A percentile compares a stretch with the other conserved stretches of the same genome.
phyloP scores from a whole-genome alignment of 1,140 invertebrate species.

The Zaprionus capensis region DNA sequence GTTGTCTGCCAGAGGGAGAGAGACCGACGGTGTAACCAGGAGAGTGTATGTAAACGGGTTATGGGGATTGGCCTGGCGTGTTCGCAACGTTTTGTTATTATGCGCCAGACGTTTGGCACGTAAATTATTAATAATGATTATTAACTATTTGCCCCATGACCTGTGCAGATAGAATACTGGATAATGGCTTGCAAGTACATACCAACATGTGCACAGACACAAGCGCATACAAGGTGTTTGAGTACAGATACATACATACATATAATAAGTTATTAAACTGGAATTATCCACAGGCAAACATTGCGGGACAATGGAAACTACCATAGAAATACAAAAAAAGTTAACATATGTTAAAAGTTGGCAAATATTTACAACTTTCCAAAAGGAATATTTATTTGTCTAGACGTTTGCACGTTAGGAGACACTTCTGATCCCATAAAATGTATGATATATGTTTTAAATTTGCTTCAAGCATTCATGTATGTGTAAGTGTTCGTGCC shows the following conservation, averaged over 20 bases:
- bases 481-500: no score
- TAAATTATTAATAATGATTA: conserved; percentile 69
- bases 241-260: conserved; percentile 38
- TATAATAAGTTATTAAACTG: not conserved
- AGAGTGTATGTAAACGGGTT: not conserved
- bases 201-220: conserved; percentile 2
- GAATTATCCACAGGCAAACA: not conserved
- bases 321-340: not conserved
- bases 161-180: conserved; percentile 15
- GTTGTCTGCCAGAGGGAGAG: conserved; percentile 5
- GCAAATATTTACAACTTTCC: no score
- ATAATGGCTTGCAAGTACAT: conserved; percentile 30
- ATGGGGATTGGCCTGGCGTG: conserved; percentile 21
- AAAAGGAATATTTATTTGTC: no score
- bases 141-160: conserved; percentile 52
- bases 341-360: not conserved
- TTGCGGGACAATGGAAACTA: not conserved
- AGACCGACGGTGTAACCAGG: not conserved
- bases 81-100: conserved; percentile 44
- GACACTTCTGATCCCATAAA: no score
- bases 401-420: no score
- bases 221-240: conserved; percentile 19
- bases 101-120: conserved; percentile 46
- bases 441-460: no score
- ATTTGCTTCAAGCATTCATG: no score